A percentile compares a stretch with the other conserved stretches of the same genome.
These are phyloP conservation scores for Neolamprologus ventralis DNA, from an alignment of 2,113 vertebrate species.

Conservation along the genomic window DNA sequence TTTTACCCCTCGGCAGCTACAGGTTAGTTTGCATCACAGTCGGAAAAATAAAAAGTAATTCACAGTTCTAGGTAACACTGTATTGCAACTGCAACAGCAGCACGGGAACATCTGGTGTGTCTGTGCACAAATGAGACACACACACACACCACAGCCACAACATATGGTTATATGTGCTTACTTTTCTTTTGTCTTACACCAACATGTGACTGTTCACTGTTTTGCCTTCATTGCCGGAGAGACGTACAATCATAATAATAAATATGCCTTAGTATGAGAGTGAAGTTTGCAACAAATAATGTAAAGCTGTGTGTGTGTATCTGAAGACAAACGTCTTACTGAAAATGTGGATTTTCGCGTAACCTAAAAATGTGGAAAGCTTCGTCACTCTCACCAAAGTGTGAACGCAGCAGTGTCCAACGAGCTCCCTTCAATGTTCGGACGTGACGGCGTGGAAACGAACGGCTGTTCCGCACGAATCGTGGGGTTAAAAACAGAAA, in stretches of 20 bases:
- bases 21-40: background rate
- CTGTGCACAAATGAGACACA: background rate
- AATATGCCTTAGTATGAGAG: background rate
- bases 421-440: background rate
- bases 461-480: background rate
- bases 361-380: background rate
- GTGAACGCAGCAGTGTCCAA: background rate
- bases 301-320: background rate
- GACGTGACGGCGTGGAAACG: background rate
- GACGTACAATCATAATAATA: background rate
- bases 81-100: background rate
- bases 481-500: constrained; percentile 2
- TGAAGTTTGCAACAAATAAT: background rate
- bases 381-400: background rate
- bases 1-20: background rate
- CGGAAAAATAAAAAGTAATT: background rate
- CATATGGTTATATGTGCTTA: background rate
- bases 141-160: background rate
- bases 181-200: background rate
- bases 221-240: constrained; percentile 41
- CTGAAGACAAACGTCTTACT: background rate
- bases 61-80: constrained; percentile 42
- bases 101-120: background rate
- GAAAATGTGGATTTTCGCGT: background rate
- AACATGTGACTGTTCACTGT: background rate